Evolutionary conservation across 2,113 vertebrate genomes (phyloP).

Genomic region (Pollimyrus isidori): DNA sequence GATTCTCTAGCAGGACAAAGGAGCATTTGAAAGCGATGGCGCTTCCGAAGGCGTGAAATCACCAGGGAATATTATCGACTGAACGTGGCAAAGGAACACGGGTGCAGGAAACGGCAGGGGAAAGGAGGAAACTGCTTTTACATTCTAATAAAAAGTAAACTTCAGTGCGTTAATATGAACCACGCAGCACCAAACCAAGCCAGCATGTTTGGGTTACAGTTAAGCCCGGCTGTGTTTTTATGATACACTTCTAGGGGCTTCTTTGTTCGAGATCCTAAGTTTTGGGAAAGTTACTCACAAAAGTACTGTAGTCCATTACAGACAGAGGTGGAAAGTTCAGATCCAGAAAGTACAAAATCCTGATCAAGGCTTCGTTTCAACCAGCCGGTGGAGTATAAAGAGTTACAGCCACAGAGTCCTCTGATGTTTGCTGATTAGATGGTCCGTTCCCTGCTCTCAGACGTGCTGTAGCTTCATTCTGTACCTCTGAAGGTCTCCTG

Average conservation of each 20-base stretch:
- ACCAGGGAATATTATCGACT: neutral
- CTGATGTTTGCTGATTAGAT: neutral
- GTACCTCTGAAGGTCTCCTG: neutral
- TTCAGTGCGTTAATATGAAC: conserved; percentile 5
- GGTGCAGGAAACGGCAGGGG: neutral
- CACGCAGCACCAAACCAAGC: conserved; percentile 11
- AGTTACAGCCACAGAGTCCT: neutral
- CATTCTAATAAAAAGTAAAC: neutral
- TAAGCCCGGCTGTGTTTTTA: conserved; percentile 1
- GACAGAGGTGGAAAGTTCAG: too few species aligned
- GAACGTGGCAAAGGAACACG: neutral
- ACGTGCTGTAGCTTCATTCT: neutral
- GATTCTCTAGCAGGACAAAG: neutral
- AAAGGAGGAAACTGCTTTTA: neutral
- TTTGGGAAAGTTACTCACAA: too few species aligned
- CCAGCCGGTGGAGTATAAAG: too few species aligned
- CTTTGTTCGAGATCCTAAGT: neutral
- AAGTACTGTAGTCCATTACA: too few species aligned
- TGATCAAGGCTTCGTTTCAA: too few species aligned
- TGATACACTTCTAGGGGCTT: neutral
- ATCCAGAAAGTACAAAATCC: too few species aligned
- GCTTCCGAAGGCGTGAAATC: neutral
- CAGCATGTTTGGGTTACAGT: conserved; percentile 4
- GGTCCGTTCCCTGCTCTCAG: neutral
- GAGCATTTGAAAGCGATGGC: neutral